Evolutionary conservation across 2,113 vertebrate species (phyloP), one percentile per base, ranked within the genome.

Genomic region (Lepisosteus oculatus): DNA sequence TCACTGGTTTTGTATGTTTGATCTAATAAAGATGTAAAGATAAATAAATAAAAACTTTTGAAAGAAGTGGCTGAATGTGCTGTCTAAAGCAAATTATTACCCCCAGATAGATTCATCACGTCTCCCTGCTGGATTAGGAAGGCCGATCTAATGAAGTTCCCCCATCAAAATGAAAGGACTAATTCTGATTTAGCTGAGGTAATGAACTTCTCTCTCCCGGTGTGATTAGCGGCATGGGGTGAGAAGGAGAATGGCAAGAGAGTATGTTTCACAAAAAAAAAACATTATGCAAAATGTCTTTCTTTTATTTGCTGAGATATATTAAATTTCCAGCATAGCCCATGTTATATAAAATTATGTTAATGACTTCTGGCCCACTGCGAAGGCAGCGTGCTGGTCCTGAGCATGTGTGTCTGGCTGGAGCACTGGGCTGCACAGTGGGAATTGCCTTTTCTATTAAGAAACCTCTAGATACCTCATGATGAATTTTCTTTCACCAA

Each of bases 171-270:
- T 95, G 94, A 97, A 96, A 95, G 95, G 95, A 94, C 95, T 97
- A 96, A 97, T 97, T 98, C 96, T 96, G 96, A 98, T 97, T 98
- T 96, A 96, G 95, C 95, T 97, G 95, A 97, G 95, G 94, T 96
- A 98, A 98, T 98, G 95, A 98, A 97, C 95, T 98, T 97, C 95
- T 94, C 95, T 95, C 95, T 97, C 96, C 95, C 94, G 94, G 93
- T 93, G 96, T 95, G 96, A 95, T 95, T 93, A 93, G 94, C 95
- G 94, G 94, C 94, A 93, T 95, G 95, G 95, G 95, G 96, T 91
- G 93, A 93, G 91, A 90, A 89, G 92, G 93, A 93, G 90, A 93
- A 90, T 90, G 90, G 89, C 90, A 85, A 88, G 92, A 93, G 93
- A 92, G 89, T 74, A 80, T 74, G 77, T 57, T 67, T 64, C 57